phyloP scores from a whole-genome alignment of 2,113 vertebrate species.

The Pogona vitticeps region DNA sequence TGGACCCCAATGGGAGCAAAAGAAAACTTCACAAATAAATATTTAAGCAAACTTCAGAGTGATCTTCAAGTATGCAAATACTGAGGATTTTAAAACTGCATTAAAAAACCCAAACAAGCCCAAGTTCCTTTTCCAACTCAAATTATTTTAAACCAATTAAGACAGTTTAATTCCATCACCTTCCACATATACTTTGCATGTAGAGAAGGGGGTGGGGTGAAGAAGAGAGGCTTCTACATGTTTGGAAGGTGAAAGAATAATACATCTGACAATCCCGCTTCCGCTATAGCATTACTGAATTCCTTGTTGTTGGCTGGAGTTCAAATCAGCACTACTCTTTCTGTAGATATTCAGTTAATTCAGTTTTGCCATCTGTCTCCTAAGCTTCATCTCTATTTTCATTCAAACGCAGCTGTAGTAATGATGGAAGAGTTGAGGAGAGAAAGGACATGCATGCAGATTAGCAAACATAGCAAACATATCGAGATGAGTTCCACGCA shows the following conservation, averaged over 20 bases:
- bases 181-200: neutral
- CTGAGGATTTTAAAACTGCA: neutral
- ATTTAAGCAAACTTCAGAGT: neutral
- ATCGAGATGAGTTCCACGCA: neutral
- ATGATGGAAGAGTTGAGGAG: neutral
- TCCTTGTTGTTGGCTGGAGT: conserved; percentile 36
- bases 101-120: neutral
- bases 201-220: neutral
- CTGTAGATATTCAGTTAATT: conserved; percentile 46
- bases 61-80: neutral
- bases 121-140: neutral
- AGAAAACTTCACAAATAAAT: neutral
- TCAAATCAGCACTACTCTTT: conserved; percentile 37
- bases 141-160: neutral
- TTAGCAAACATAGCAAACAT: neutral
- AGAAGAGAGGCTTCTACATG: no score
- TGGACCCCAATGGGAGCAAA: neutral
- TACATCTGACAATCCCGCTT: neutral
- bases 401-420: conserved; percentile 35
- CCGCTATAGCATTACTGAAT: neutral
- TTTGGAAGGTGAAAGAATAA: conserved; percentile 1
- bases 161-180: neutral
- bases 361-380: conserved; percentile 54
- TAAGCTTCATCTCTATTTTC: conserved; percentile 45
- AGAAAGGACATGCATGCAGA: conserved; percentile 18